A percentile compares a stretch with the other conserved stretches of the same genome.
Evolutionary conservation across 2,113 vertebrate genomes (phyloP).

Genomic region (Aramus guarauna): DNA sequence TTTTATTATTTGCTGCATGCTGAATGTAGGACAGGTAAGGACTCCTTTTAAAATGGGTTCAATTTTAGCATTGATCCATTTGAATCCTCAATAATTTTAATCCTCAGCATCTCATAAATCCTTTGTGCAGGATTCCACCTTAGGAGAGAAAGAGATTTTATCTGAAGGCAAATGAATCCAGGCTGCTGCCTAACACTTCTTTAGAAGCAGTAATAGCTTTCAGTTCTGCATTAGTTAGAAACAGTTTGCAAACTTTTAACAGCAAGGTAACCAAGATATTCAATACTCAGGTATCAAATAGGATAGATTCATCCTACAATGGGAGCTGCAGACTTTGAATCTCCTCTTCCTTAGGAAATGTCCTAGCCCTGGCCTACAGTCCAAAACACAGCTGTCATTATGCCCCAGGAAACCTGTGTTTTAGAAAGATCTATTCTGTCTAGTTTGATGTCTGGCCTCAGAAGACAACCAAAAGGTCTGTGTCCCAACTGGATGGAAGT

Average conservation of each 20-base stretch:
- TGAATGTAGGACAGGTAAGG: neutral
- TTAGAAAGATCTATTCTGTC: neutral
- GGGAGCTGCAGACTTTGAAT: neutral
- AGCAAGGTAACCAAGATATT: neutral
- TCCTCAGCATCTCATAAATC: neutral
- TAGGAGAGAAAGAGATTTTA: neutral
- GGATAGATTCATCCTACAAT: neutral
- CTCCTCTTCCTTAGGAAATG: neutral
- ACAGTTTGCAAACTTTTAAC: neutral
- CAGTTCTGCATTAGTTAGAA: neutral
- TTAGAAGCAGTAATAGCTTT: neutral
- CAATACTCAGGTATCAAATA: neutral
- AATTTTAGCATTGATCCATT: neutral
- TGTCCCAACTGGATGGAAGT: neutral
- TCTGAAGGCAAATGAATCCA: neutral
- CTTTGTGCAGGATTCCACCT: neutral
- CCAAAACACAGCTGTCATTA: neutral
- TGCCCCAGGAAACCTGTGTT: neutral
- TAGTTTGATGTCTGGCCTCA: neutral
- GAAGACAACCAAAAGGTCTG: neutral
- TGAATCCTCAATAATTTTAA: neutral
- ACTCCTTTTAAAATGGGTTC: neutral
- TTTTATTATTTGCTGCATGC: neutral
- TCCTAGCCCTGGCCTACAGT: neutral
- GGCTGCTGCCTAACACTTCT: neutral